phyloP scores from a whole-genome alignment of 2,797 vertebrate species.

The Halcyon smyrnensis region DNA sequence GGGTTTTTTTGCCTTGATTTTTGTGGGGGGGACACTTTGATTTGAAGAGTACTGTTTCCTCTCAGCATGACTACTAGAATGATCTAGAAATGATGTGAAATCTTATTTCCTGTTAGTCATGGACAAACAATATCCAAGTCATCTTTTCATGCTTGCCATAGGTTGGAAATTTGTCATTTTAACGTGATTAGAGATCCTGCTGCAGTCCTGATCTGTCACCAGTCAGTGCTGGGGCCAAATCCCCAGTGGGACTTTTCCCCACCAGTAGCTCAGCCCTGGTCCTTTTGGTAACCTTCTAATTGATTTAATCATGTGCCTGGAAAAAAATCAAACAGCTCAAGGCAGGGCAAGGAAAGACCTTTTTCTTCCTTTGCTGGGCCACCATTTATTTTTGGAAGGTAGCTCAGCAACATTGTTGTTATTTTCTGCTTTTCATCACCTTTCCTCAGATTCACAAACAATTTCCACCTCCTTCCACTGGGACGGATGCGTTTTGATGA shows the following conservation, averaged over 20 bases:
- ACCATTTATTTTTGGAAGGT: neutral
- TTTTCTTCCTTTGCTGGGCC: neutral
- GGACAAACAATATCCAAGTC: neutral
- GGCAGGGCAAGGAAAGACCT: neutral
- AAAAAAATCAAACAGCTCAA: neutral
- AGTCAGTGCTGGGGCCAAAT: neutral
- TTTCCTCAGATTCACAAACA: neutral
- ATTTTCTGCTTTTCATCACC: neutral
- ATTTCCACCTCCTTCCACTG: neutral
- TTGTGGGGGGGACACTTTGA: neutral
- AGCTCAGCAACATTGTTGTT: neutral
- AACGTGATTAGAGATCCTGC: neutral
- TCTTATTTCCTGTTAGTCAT: neutral
- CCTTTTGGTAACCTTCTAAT: neutral
- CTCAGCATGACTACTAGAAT: neutral
- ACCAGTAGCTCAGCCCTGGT: neutral
- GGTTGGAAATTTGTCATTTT: neutral
- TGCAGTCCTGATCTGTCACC: neutral
- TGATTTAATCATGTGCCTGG: neutral
- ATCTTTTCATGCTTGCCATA: fast-evolving
- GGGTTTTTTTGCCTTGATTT: neutral
- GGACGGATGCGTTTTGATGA: neutral
- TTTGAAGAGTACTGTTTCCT: neutral
- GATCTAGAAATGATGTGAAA: neutral
- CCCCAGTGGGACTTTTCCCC: neutral